Percentiles rank a stretch among this genome's conserved stretches.
Conservation (phyloP, 2,113 vertebrate genomes). For the Motacilla alba region DNA sequence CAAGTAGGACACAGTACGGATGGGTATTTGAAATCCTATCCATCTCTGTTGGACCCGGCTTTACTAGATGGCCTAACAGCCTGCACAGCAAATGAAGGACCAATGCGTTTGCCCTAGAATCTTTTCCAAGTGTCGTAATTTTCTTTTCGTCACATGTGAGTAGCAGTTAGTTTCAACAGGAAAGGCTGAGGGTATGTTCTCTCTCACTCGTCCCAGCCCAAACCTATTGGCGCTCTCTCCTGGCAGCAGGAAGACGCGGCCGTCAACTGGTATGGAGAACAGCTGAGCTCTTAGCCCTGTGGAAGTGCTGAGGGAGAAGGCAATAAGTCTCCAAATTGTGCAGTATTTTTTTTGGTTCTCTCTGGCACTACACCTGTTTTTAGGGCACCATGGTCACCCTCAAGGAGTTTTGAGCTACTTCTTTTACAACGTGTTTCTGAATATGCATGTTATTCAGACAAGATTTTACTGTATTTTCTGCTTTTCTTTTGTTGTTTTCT, state of each 20-base stretch:
- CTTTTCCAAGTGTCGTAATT: background rate
- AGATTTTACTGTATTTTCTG: background rate
- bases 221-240: background rate
- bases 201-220: background rate
- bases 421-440: background rate
- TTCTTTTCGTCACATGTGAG: rapidly evolving
- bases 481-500: background rate
- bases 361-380: background rate
- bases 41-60: background rate
- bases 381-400: background rate
- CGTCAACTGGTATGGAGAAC: rapidly evolving
- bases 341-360: background rate
- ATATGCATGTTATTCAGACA: background rate
- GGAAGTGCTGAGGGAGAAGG: background rate
- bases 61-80: background rate
- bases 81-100: background rate
- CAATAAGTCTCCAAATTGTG: rapidly evolving
- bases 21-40: background rate
- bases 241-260: background rate
- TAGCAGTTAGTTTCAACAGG: background rate
- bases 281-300: rapidly evolving
- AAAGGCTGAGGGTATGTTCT: background rate
- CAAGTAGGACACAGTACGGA: rapidly evolving
- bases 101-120: background rate
- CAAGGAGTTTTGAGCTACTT: background rate